Percentiles rank a stretch among this genome's conserved stretches.
These are phyloP conservation scores for Conus canariensis DNA, from an alignment of 2,888 invertebrate genomes.

Conservation along the genomic window DNA sequence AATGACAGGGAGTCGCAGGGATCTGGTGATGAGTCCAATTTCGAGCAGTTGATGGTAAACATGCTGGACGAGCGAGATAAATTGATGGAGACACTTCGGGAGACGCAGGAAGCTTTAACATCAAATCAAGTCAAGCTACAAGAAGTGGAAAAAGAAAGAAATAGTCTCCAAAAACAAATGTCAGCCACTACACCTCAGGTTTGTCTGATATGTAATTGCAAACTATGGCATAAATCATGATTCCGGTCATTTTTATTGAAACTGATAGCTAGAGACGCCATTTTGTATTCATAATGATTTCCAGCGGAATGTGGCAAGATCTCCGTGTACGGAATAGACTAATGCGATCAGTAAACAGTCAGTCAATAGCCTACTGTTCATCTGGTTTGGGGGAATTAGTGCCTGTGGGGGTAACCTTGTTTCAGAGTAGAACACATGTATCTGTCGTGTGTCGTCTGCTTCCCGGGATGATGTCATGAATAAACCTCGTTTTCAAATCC, in stretches of 20 bases:
- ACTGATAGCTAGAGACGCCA: constrained; percentile 53
- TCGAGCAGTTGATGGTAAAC: constrained; percentile 99
- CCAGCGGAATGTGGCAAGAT: constrained; percentile 9
- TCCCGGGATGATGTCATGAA: constrained; percentile 51
- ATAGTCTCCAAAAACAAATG: constrained; percentile 96
- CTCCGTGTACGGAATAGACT: neutral
- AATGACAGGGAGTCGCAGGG: constrained; percentile 77
- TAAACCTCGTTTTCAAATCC: constrained; percentile 50
- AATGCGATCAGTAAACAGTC: neutral
- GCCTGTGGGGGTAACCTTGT: neutral
- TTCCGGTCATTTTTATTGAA: constrained; percentile 38
- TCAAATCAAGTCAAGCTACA: constrained; percentile 84
- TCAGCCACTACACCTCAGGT: constrained; percentile 98
- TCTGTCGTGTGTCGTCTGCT: constrained; percentile 28
- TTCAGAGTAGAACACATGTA: neutral
- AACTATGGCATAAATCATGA: neutral
- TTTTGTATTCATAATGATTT: constrained; percentile 63
- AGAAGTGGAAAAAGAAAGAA: constrained; percentile 96
- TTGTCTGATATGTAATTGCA: constrained; percentile 56
- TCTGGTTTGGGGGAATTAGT: neutral
- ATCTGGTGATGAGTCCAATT: constrained; percentile 95
- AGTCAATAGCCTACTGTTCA: neutral
- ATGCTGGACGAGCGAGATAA: constrained; percentile 99
- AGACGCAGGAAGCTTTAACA: constrained; percentile 88
- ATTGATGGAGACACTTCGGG: constrained; percentile 96